phyloP scores from a whole-genome alignment of 2,888 invertebrate species.

The Phlogophora meticulosa region DNA sequence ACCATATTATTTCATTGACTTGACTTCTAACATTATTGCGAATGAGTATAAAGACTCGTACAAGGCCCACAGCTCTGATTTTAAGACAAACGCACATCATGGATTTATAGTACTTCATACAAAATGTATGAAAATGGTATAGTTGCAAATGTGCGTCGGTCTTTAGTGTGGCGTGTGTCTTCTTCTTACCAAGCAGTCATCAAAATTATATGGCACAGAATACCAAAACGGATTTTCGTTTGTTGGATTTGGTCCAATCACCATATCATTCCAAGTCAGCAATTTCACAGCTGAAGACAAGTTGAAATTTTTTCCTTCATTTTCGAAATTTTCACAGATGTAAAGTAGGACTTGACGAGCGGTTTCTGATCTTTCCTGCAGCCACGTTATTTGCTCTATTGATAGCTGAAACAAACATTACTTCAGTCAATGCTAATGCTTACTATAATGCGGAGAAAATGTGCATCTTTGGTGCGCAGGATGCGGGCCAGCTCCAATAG shows the following conservation, averaged over 20 bases:
- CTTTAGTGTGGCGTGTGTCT: too few relatives aligned
- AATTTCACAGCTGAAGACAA: not conserved
- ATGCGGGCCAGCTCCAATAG: not conserved
- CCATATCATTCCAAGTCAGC: constrained; percentile 19
- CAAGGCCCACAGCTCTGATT: too few relatives aligned
- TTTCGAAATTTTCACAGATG: not conserved
- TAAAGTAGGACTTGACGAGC: not conserved
- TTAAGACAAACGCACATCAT: too few relatives aligned
- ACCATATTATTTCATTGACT: too few relatives aligned
- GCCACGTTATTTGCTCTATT: constrained; percentile 7
- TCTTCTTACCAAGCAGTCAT: constrained; percentile 12
- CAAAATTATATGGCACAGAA: not conserved
- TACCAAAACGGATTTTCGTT: constrained; percentile 8
- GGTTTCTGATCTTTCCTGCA: not conserved
- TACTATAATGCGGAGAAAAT: not conserved
- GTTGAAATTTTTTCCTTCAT: not conserved
- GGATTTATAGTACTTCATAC: too few relatives aligned
- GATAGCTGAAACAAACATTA: constrained; percentile 10
- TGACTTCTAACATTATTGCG: too few relatives aligned
- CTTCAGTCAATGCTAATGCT: not conserved
- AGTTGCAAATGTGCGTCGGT: too few relatives aligned
- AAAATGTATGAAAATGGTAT: too few relatives aligned
- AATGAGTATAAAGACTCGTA: too few relatives aligned
- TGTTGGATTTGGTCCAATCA: constrained; percentile 9
- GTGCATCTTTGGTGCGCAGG: not conserved